phyloP scores from a whole-genome alignment of 53 echinoderm and acorn worm genomes.

The Actinopyga echinites region DNA sequence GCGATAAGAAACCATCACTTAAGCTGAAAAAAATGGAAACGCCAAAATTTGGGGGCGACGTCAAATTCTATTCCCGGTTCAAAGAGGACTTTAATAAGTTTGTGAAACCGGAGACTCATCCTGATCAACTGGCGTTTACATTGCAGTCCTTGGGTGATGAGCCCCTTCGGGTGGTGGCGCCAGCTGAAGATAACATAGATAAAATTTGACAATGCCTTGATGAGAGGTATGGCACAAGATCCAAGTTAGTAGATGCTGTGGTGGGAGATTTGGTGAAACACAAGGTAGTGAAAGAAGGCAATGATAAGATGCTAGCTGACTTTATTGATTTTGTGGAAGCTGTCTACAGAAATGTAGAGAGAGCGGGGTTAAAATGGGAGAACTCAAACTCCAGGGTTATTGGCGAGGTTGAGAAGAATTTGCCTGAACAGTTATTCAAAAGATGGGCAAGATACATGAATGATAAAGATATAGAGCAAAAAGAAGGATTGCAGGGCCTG shows the following conservation, averaged over 20 bases:
- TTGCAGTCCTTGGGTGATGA: neutral
- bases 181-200: neutral
- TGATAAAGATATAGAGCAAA: conserved; percentile 10
- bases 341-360: conserved; percentile 28
- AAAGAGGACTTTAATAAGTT: conserved; percentile 6
- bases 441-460: conserved; percentile 36
- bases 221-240: conserved; percentile 39
- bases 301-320: conserved; percentile 24
- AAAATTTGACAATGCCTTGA: conserved; percentile 34
- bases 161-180: conserved; percentile 1
- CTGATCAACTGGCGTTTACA: conserved; percentile 19
- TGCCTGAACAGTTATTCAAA: conserved; percentile 5
- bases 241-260: conserved; percentile 34
- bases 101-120: neutral
- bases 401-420: conserved; percentile 45
- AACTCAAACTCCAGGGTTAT: conserved; percentile 51
- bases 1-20: neutral
- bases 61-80: neutral
- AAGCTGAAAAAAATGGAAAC: conserved; percentile 15
- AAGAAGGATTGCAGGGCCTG: conserved; percentile 7
- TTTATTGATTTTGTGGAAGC: conserved; percentile 35
- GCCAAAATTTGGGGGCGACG: neutral
- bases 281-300: conserved; percentile 27
- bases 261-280: conserved; percentile 35
- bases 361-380: conserved; percentile 37